A percentile compares a stretch with the other conserved stretches of the same genome.
Evolutionary conservation across 2,888 invertebrate species (phyloP).

Genomic region (Tromatobia lineatoria): DNA sequence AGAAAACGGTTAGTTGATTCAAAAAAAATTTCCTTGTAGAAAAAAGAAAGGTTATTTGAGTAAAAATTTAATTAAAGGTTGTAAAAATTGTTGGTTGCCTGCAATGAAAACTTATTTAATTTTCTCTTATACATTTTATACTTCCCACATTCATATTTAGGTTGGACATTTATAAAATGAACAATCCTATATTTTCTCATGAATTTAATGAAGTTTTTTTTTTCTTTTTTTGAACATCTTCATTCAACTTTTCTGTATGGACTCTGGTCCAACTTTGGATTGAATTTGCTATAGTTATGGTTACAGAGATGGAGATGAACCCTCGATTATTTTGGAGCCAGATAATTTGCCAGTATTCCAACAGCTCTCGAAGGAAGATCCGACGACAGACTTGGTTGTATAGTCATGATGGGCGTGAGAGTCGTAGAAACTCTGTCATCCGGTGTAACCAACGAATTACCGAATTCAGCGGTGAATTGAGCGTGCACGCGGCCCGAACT

Average conservation of each 20-base stretch:
- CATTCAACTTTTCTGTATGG: background rate
- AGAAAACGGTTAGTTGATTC: too few species aligned
- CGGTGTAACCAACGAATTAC: conserved; percentile 64
- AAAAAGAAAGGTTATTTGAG: too few species aligned
- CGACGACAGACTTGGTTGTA: conserved; percentile 8
- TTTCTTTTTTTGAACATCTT: background rate
- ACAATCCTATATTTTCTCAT: too few species aligned
- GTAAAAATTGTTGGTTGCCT: too few species aligned
- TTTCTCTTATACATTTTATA: too few species aligned
- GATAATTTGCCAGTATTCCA: conserved; percentile 48
- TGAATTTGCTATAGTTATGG: background rate
- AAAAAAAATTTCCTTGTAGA: too few species aligned
- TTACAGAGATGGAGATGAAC: background rate
- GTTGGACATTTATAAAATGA: too few species aligned
- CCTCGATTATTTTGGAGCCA: conserved; percentile 27
- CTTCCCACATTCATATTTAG: too few species aligned
- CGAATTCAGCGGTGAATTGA: conserved; percentile 57
- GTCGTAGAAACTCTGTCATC: conserved; percentile 62
- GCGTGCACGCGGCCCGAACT: conserved; percentile 23
- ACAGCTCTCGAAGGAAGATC: conserved; percentile 32
- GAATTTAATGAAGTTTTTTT: too few species aligned
- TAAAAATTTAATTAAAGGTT: too few species aligned
- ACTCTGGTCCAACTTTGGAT: background rate
- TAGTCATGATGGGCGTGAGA: conserved; percentile 11
- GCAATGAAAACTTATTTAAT: too few species aligned